These are phyloP conservation scores for Euschistus heros DNA, from an alignment of 1,140 invertebrate species.

Conservation along the genomic window DNA sequence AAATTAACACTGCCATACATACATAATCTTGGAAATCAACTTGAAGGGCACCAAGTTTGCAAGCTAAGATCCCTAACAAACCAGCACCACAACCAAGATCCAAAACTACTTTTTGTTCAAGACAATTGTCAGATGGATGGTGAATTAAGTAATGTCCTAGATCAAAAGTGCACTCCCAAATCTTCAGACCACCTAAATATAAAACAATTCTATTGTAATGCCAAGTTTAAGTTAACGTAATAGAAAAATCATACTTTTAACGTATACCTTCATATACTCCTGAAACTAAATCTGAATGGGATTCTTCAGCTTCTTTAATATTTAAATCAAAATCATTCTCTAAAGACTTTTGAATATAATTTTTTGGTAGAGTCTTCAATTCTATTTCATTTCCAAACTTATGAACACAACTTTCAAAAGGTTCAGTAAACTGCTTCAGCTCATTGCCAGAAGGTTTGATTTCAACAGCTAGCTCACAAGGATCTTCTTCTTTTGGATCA, in stretches of 20 bases:
- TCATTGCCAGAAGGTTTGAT: too few species aligned
- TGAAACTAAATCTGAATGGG: slow-evolving; percentile 9
- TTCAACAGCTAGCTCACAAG: too few species aligned
- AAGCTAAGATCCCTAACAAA: slow-evolving; percentile 61
- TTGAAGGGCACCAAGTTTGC: slow-evolving; percentile 45
- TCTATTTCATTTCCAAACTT: not conserved
- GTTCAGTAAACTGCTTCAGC: too few species aligned
- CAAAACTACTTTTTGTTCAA: slow-evolving; percentile 47
- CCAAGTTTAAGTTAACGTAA: not conserved
- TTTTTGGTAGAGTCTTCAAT: not conserved
- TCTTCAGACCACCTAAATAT: slow-evolving; percentile 65
- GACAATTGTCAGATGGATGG: slow-evolving; percentile 34
- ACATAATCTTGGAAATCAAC: slow-evolving; percentile 90
- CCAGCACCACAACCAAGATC: slow-evolving; percentile 83
- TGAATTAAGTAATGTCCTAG: slow-evolving; percentile 50
- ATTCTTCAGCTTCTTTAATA: slow-evolving; percentile 12
- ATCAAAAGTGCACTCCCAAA: slow-evolving; percentile 81
- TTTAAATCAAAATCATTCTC: not conserved
- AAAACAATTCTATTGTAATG: slow-evolving; percentile 23
- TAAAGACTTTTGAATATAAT: not conserved
- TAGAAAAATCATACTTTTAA: not conserved
- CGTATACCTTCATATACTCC: slow-evolving; percentile 12
- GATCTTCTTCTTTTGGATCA: too few species aligned
- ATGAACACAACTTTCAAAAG: too few species aligned
- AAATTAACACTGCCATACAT: too few species aligned